These are phyloP conservation scores for Drosophila limbata DNA, from an alignment of 2,888 invertebrate species.

Conservation along the genomic window DNA sequence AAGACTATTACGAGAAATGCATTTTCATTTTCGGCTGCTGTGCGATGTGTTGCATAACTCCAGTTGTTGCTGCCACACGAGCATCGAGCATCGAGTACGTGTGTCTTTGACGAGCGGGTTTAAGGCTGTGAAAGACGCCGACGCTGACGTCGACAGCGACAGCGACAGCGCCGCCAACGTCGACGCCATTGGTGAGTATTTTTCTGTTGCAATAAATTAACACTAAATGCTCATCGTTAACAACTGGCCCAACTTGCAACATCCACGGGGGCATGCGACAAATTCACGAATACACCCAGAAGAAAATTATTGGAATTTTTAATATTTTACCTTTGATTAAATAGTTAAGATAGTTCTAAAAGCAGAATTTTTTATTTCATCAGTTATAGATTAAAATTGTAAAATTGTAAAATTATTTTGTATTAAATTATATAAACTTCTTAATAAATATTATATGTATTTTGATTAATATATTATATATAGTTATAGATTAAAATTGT, in stretches of 20 bases:
- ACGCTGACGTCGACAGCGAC: constrained; percentile 1
- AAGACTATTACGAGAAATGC: constrained; percentile 75
- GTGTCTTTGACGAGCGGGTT: constrained; percentile 52
- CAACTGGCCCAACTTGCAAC: constrained; percentile 11
- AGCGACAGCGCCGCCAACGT: constrained; percentile 2
- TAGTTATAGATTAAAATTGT: too few relatives aligned
- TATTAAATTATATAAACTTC: too few relatives aligned
- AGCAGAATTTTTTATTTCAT: too few relatives aligned
- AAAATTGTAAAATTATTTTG: too few relatives aligned
- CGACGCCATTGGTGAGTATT: constrained; percentile 27
- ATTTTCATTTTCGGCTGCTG: constrained; percentile 47
- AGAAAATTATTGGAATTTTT: neutral
- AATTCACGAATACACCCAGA: constrained; percentile 16
- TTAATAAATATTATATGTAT: too few relatives aligned
- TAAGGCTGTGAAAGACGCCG: constrained; percentile 39
- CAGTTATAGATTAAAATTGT: too few relatives aligned
- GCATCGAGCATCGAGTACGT: neutral
- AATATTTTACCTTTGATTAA: too few relatives aligned
- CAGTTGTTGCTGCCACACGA: constrained; percentile 27
- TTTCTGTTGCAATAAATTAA: constrained; percentile 43
- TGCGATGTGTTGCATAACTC: constrained; percentile 49
- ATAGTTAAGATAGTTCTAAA: too few relatives aligned
- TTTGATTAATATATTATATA: too few relatives aligned
- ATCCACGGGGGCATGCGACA: constrained; percentile 46
- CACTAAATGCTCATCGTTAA: constrained; percentile 56